A percentile compares a stretch with the other conserved stretches of the same genome.
phyloP scores from a whole-genome alignment of 2,113 vertebrate genomes.

The Datnioides undecimradiatus region DNA sequence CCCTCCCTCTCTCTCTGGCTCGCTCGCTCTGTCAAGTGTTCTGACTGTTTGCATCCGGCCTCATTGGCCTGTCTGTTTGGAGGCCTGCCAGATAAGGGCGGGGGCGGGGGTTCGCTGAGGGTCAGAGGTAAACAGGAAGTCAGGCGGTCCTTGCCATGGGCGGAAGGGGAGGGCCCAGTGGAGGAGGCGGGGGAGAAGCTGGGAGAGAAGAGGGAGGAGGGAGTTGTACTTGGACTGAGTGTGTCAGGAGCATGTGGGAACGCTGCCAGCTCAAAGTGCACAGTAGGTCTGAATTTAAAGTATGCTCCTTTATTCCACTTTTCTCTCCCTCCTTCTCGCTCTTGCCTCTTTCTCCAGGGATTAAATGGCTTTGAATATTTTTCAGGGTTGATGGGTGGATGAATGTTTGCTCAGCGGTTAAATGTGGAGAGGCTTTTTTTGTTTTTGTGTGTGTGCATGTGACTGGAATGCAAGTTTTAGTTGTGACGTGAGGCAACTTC shows the following conservation, averaged over 20 bases:
- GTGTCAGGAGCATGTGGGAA: slow-evolving; percentile 80
- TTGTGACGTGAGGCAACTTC: slow-evolving; percentile 66
- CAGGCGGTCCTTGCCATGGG: slow-evolving; percentile 62
- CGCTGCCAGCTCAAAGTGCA: slow-evolving; percentile 78
- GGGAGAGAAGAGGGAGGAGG: slow-evolving; percentile 71
- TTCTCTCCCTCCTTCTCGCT: slow-evolving; percentile 34
- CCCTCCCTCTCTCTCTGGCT: background rate
- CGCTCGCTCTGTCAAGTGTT: slow-evolving; percentile 47
- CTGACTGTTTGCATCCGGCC: slow-evolving; percentile 64
- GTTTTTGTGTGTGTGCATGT: slow-evolving; percentile 31
- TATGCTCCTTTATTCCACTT: slow-evolving; percentile 65
- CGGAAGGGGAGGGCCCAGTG: slow-evolving; percentile 79
- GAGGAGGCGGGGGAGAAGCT: slow-evolving; percentile 14
- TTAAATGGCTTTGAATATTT: slow-evolving; percentile 58
- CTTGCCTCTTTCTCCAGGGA: slow-evolving; percentile 40
- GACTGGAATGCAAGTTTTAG: slow-evolving; percentile 68
- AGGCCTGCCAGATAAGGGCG: slow-evolving; percentile 69
- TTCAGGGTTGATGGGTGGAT: slow-evolving; percentile 34
- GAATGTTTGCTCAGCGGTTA: slow-evolving; percentile 44
- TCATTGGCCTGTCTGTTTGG: slow-evolving; percentile 70
- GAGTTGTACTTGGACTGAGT: slow-evolving; percentile 79
- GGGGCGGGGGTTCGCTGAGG: slow-evolving; percentile 64
- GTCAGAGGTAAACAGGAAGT: slow-evolving; percentile 88
- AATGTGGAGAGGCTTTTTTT: background rate
- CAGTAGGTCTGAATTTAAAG: slow-evolving; percentile 84